Percentiles rank a stretch among this genome's conserved stretches.
Conservation (phyloP, 1,140 invertebrate genomes). For the Hetaerina americana region DNA sequence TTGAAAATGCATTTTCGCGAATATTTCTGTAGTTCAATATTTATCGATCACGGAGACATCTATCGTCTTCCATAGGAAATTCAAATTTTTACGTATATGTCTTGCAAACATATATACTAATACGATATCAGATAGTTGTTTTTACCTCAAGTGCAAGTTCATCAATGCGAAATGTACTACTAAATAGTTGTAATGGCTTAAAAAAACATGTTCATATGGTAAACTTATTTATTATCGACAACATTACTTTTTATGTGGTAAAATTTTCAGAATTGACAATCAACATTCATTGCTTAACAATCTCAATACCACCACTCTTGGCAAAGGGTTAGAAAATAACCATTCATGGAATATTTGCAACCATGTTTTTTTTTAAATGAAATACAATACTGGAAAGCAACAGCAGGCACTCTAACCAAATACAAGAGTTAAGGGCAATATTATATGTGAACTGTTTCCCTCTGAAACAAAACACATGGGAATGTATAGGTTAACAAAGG, state of each 20-base stretch:
- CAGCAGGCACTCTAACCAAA: neutral
- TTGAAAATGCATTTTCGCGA: too few species aligned
- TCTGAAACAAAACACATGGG: neutral
- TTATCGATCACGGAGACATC: too few species aligned
- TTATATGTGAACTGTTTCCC: neutral
- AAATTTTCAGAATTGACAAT: slow-evolving; percentile 1
- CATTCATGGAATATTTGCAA: neutral
- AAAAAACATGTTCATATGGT: neutral
- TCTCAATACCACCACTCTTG: neutral
- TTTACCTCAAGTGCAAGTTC: too few species aligned
- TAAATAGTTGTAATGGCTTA: too few species aligned
- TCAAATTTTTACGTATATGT: too few species aligned
- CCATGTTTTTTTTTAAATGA: neutral
- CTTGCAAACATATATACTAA: too few species aligned
- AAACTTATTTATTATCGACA: neutral
- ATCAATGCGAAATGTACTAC: too few species aligned
- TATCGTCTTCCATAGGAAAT: too few species aligned
- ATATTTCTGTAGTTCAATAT: too few species aligned
- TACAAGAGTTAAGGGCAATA: neutral
- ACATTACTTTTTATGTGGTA: neutral
- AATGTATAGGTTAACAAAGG: neutral
- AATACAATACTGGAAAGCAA: neutral
- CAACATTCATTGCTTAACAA: neutral
- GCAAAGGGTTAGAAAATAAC: neutral
- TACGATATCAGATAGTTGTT: too few species aligned